Percentiles rank a stretch among this genome's conserved stretches.
Evolutionary conservation across 1,140 invertebrate genomes (phyloP).

Genomic region (Anastatus disparis): DNA sequence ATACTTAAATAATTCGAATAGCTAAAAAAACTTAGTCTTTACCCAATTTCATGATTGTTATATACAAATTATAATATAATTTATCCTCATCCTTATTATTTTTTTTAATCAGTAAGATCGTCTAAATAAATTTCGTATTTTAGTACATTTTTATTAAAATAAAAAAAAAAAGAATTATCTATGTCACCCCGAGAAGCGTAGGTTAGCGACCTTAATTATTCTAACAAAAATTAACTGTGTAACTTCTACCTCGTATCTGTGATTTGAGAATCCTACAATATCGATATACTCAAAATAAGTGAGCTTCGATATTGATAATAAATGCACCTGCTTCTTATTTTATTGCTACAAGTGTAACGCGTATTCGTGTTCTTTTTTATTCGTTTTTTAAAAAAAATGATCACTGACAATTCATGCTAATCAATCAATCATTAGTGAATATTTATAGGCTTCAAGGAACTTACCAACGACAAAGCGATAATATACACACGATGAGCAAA

Average conservation of each 20-base stretch:
- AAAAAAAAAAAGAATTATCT: conserved; percentile 8
- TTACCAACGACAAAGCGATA: conserved; percentile 6
- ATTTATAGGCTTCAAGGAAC: conserved; percentile 12
- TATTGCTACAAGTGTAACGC: conserved; percentile 36
- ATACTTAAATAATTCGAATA: conserved; percentile 47
- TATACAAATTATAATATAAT: conserved; percentile 44
- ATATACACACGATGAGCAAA: conserved; percentile 33
- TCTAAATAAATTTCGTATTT: conserved; percentile 16
- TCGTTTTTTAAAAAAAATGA: conserved; percentile 18
- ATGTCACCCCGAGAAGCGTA: not conserved
- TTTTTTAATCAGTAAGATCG: conserved; percentile 8
- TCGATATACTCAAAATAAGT: conserved; percentile 13
- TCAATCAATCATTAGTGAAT: conserved; percentile 36
- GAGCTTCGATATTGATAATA: conserved; percentile 29
- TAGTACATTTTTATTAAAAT: conserved; percentile 16
- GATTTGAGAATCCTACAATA: conserved; percentile 26
- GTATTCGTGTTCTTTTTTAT: conserved; percentile 3
- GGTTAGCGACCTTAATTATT: conserved; percentile 23
- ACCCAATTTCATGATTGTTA: conserved; percentile 43
- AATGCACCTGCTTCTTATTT: conserved; percentile 38
- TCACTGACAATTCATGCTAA: conserved; percentile 17
- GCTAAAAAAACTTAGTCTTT: conserved; percentile 43
- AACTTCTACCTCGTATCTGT: conserved; percentile 13
- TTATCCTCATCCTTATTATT: conserved; percentile 30
- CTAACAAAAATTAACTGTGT: conserved; percentile 31